Conservation (phyloP, 2,113 vertebrate genomes). For the Tupaia tana region DNA sequence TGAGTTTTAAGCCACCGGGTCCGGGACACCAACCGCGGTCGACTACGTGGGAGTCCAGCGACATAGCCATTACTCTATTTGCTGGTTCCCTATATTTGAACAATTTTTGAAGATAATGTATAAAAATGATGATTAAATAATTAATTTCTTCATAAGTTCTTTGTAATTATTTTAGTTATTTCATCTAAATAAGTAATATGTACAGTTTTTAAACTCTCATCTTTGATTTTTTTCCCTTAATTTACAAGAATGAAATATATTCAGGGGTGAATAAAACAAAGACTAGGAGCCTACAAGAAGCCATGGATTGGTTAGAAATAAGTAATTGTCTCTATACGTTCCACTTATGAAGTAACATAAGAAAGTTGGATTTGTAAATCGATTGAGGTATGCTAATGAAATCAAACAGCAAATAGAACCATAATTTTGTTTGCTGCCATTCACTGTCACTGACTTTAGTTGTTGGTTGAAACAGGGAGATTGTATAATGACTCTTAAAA, state of each 20-base stretch:
- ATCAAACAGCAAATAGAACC: slow-evolving; percentile 35
- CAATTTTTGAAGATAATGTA: not conserved
- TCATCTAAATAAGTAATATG: not conserved
- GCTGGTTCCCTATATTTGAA: not conserved
- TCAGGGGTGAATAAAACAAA: not conserved
- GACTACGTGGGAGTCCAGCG: too few relatives aligned
- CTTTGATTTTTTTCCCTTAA: not conserved
- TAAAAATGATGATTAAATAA: not conserved
- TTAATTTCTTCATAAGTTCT: not conserved
- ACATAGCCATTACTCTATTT: too few relatives aligned
- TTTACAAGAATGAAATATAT: not conserved
- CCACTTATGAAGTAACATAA: not conserved
- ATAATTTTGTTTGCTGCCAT: slow-evolving; percentile 39
- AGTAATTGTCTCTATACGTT: slow-evolving; percentile 17
- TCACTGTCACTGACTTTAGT: slow-evolving; percentile 40
- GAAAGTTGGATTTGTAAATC: slow-evolving; percentile 38
- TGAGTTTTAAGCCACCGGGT: too few relatives aligned
- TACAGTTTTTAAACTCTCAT: not conserved
- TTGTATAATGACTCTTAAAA: slow-evolving; percentile 33
- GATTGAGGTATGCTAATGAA: slow-evolving; percentile 56
- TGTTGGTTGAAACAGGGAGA: slow-evolving; percentile 38
- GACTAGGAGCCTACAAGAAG: not conserved
- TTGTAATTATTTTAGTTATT: slow-evolving; percentile 22
- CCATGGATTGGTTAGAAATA: not conserved
- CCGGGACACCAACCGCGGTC: too few relatives aligned